A percentile compares a stretch with the other conserved stretches of the same genome.
phyloP scores from a whole-genome alignment of 2,888 invertebrate genomes.

The Epirrhoe alternata region DNA sequence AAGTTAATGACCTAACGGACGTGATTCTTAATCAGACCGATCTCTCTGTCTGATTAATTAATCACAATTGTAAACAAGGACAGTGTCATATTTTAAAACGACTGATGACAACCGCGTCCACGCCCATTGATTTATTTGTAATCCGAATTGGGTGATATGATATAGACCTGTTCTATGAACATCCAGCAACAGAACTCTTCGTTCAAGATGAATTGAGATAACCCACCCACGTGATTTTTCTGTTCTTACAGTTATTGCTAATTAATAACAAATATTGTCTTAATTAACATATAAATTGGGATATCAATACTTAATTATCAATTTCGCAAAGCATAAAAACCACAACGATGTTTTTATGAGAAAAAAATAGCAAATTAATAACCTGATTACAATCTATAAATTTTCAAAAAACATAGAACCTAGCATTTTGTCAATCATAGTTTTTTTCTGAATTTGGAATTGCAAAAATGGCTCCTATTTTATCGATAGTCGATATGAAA shows the following conservation, averaged over 20 bases:
- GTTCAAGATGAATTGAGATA: slow-evolving; percentile 26
- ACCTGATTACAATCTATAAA: not conserved
- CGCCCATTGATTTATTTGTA: slow-evolving; percentile 47
- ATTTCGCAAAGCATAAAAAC: slow-evolving; percentile 1
- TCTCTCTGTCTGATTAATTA: slow-evolving; percentile 49
- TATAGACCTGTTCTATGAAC: slow-evolving; percentile 31
- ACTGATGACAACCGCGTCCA: slow-evolving; percentile 42
- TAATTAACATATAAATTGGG: slow-evolving; percentile 31
- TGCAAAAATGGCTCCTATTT: not conserved
- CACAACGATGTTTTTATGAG: not conserved
- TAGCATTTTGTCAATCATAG: not conserved
- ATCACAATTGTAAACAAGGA: slow-evolving; percentile 48
- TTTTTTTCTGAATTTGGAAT: not conserved
- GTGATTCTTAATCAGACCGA: slow-evolving; percentile 47
- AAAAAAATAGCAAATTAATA: not conserved
- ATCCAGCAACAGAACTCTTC: slow-evolving; percentile 20
- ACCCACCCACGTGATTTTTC: slow-evolving; percentile 31
- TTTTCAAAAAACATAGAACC: not conserved
- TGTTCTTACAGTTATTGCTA: slow-evolving; percentile 14
- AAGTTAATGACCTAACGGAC: slow-evolving; percentile 43
- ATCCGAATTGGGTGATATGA: slow-evolving; percentile 27
- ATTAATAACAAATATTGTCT: slow-evolving; percentile 26
- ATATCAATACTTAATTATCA: slow-evolving; percentile 10
- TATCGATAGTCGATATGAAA: slow-evolving; percentile 33
- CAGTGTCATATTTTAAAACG: slow-evolving; percentile 45